A percentile compares a stretch with the other conserved stretches of the same genome.
Conservation (phyloP, 2,797 vertebrate genomes). For the Anguilla anguilla region DNA sequence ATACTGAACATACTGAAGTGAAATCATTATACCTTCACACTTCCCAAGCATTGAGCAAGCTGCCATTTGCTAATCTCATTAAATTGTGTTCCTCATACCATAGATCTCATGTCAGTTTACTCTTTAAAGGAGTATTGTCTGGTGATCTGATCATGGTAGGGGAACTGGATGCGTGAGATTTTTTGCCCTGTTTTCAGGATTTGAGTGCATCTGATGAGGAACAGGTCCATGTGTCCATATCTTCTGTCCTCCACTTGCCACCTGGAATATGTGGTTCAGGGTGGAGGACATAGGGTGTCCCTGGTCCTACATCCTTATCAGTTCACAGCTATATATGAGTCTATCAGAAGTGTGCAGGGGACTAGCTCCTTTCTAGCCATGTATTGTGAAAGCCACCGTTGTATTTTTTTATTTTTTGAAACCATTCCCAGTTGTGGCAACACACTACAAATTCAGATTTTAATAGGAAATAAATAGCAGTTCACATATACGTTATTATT, state of each 20-base stretch:
- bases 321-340: neutral
- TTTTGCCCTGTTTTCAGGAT: neutral
- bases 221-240: neutral
- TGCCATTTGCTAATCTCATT: conserved; percentile 79
- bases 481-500: neutral
- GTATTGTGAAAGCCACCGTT: neutral
- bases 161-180: neutral
- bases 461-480: neutral
- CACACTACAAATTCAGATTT: too few species aligned
- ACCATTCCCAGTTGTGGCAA: too few species aligned
- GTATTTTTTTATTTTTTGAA: neutral
- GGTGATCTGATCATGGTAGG: neutral
- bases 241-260: neutral
- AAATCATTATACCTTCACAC: conserved; percentile 63
- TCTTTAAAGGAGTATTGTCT: conserved; percentile 81
- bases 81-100: conserved; percentile 82
- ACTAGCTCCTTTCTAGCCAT: neutral
- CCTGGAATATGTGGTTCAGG: neutral
- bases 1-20: conserved; percentile 49
- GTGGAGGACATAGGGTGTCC: neutral
- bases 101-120: conserved; percentile 90
- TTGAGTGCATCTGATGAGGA: neutral
- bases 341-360: neutral
- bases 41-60: conserved; percentile 60
- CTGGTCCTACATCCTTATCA: neutral